A percentile compares a stretch with the other conserved stretches of the same genome.
Evolutionary conservation across 2,888 invertebrate genomes (phyloP).

Genomic region (Drosophila bunnanda): DNA sequence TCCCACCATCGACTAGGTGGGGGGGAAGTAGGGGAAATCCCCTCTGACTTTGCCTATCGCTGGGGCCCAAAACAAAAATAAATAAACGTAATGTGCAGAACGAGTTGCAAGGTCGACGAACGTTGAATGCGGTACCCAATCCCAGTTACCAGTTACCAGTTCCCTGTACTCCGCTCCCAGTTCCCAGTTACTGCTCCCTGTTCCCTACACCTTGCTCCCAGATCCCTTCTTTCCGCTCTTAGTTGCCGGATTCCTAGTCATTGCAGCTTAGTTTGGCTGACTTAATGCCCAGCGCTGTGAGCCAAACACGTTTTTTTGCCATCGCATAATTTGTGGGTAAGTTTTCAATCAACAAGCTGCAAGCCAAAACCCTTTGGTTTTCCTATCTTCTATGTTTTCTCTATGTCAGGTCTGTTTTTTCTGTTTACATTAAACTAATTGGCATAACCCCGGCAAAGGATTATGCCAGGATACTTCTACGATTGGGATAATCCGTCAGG

Average conservation of each 20-base stretch:
- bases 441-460: constrained; percentile 18
- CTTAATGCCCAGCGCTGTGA: constrained; percentile 44
- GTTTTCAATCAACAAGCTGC: constrained; percentile 38
- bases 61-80: constrained; percentile 18
- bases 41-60: constrained; percentile 23
- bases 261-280: constrained; percentile 5
- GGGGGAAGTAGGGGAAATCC: background rate
- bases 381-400: background rate
- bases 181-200: background rate
- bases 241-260: constrained; percentile 17
- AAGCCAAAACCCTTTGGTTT: constrained; percentile 4
- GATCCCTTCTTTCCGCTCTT: background rate
- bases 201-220: background rate
- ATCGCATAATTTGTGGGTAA: constrained; percentile 49
- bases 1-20: constrained; percentile 42
- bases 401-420: background rate
- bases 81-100: constrained; percentile 58
- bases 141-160: constrained; percentile 7
- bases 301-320: constrained; percentile 58
- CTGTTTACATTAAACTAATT: constrained; percentile 27
- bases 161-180: background rate
- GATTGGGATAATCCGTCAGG: background rate
- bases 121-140: constrained; percentile 54
- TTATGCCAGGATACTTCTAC: background rate
- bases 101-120: constrained; percentile 85